Conservation (phyloP, 2,113 vertebrate species). For the Ahaetulla prasina region DNA sequence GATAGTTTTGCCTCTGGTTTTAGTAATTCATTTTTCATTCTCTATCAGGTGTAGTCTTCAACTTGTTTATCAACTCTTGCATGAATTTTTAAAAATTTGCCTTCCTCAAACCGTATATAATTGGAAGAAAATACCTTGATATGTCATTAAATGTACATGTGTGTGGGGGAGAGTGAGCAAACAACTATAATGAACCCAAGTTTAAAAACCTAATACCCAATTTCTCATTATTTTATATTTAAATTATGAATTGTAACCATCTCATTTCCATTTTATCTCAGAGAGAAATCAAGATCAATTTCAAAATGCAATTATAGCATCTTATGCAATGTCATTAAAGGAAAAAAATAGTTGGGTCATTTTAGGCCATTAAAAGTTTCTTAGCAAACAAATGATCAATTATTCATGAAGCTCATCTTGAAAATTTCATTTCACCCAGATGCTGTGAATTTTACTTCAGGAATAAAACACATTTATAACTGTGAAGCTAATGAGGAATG, state of each 20-base stretch:
- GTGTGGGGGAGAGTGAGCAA: background rate
- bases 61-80: background rate
- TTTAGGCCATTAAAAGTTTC: background rate
- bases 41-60: background rate
- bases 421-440: background rate
- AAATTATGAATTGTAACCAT: background rate
- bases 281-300: slow-evolving; percentile 1
- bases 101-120: background rate
- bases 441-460: slow-evolving; percentile 16
- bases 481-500: background rate
- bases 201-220: background rate
- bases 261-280: background rate
- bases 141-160: background rate
- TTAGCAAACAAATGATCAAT: background rate
- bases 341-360: background rate
- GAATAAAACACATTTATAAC: slow-evolving; percentile 23
- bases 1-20: background rate
- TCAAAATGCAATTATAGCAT: background rate
- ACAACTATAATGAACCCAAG: background rate
- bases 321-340: background rate
- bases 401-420: background rate
- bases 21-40: background rate
- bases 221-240: background rate
- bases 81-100: background rate
- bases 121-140: background rate